Percentiles rank a stretch among this genome's conserved stretches.
These are phyloP conservation scores for Potamilus streckersoni DNA, from an alignment of 1,140 invertebrate species.

Conservation along the genomic window DNA sequence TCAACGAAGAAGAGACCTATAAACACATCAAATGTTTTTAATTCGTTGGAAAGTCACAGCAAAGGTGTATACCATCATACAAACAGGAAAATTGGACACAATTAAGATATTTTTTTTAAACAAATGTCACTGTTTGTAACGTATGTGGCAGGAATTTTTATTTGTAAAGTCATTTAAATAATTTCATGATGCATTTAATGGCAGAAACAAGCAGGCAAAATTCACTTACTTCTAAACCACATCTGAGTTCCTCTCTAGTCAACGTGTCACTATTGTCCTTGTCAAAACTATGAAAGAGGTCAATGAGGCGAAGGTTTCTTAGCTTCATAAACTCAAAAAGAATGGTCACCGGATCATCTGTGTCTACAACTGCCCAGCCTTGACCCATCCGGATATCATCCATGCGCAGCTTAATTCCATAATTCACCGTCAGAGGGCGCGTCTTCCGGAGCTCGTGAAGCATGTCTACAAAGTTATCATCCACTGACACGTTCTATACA, in stretches of 20 bases:
- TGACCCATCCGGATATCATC: conserved; percentile 45
- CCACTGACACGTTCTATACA: conserved; percentile 50
- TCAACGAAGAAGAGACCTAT: no score
- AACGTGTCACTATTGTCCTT: conserved; percentile 53
- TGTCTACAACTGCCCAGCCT: conserved; percentile 43
- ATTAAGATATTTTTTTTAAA: no score
- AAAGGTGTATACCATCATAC: no score
- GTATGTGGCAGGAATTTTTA: background rate
- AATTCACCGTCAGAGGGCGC: conserved; percentile 35
- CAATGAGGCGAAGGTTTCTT: conserved; percentile 53
- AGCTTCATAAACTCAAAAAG: conserved; percentile 57
- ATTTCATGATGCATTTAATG: background rate
- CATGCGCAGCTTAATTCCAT: conserved; percentile 49
- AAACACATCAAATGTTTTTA: no score
- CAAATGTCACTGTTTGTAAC: background rate
- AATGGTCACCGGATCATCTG: conserved; percentile 51
- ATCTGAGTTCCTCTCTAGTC: conserved; percentile 48
- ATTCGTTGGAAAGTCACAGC: no score
- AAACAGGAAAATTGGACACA: no score
- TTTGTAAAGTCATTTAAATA: background rate
- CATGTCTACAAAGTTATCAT: conserved; percentile 43
- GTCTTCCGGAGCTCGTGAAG: conserved; percentile 37
- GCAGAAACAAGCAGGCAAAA: background rate
- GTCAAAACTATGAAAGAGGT: conserved; percentile 52
- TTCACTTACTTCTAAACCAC: conserved; percentile 42